Evolutionary conservation across 2,797 vertebrate genomes (phyloP).

Genomic region (Danio aesculapii): DNA sequence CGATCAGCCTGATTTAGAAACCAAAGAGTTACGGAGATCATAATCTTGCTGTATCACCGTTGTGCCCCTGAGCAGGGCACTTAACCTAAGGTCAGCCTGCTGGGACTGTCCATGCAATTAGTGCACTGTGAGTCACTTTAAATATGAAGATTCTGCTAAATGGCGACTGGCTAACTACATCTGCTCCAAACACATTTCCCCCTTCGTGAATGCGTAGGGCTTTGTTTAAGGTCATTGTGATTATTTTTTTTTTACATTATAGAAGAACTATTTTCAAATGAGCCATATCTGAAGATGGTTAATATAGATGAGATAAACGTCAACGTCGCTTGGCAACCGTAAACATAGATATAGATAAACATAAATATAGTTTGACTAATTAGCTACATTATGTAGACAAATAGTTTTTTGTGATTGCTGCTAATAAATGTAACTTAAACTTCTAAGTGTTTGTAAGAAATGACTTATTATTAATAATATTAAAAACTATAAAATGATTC

Average conservation of each 20-base stretch:
- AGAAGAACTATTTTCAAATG: conserved; percentile 5
- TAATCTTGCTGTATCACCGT: conserved; percentile 33
- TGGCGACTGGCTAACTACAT: conserved; percentile 6
- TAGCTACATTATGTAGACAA: neutral
- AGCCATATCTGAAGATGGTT: neutral
- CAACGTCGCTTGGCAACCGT: neutral
- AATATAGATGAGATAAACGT: neutral
- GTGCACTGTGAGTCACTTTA: conserved; percentile 35
- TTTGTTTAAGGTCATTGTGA: conserved; percentile 9
- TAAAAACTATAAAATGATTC: neutral
- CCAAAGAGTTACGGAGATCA: conserved; percentile 15
- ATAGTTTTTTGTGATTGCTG: neutral
- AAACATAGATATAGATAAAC: too few species aligned
- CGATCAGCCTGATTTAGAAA: conserved; percentile 15
- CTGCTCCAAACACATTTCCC: conserved; percentile 3
- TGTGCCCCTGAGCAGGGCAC: conserved; percentile 41
- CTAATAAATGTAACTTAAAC: neutral
- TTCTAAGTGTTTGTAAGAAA: conserved; percentile 1
- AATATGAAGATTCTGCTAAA: conserved; percentile 35
- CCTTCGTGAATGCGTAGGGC: conserved; percentile 8
- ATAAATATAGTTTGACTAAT: neutral
- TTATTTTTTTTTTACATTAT: neutral
- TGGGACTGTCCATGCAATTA: conserved; percentile 42
- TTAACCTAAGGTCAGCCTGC: conserved; percentile 39
- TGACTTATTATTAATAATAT: neutral